These are phyloP conservation scores for Azemiops feae DNA, from an alignment of 2,113 vertebrate species.

Conservation along the genomic window DNA sequence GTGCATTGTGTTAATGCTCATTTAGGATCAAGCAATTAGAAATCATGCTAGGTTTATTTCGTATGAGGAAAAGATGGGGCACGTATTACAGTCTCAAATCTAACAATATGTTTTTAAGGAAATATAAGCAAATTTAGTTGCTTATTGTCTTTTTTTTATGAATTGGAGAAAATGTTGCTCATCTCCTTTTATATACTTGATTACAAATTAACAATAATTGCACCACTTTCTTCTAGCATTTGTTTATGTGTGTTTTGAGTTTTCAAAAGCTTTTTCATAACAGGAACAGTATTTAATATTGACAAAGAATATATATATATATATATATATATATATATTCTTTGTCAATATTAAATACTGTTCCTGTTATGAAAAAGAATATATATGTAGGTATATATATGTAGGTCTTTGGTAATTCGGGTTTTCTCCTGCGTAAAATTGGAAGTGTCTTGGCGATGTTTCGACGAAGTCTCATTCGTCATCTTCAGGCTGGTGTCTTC, in stretches of 20 bases:
- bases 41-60: neutral
- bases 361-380: neutral
- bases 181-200: neutral
- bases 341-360: neutral
- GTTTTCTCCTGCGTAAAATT: no score
- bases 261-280: neutral
- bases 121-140: neutral
- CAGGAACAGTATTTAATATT: neutral
- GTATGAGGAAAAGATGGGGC: neutral
- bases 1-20: neutral
- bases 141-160: neutral
- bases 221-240: neutral
- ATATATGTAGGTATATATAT: no score
- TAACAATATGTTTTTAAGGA: neutral
- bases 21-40: neutral
- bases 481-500: no score
- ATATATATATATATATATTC: no score
- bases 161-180: neutral
- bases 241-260: neutral
- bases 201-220: neutral
- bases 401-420: no score
- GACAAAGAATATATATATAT: neutral
- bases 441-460: no score
- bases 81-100: neutral
- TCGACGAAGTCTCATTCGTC: no score